Percentiles rank a stretch among this genome's conserved stretches.
These are phyloP conservation scores for Erebia palarica DNA, from an alignment of 2,888 invertebrate genomes.

Conservation along the genomic window DNA sequence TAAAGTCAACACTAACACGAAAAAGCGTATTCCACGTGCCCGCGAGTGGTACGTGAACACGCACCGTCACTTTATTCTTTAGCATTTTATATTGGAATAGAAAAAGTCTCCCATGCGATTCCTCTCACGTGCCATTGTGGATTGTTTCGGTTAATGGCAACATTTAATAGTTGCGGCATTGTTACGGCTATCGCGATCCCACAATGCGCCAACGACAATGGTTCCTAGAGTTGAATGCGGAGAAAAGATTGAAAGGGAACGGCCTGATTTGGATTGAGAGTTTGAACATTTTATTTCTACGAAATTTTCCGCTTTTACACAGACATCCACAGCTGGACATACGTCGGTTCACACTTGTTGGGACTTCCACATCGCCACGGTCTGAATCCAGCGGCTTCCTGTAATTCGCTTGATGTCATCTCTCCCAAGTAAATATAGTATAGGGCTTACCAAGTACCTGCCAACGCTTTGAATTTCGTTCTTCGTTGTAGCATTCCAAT, in stretches of 20 bases:
- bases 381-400: too few relatives aligned
- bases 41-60: too few relatives aligned
- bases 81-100: conserved; percentile 42
- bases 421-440: too few relatives aligned
- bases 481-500: too few relatives aligned
- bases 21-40: too few relatives aligned
- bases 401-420: too few relatives aligned
- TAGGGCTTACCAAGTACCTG: too few relatives aligned
- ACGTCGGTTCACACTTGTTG: too few relatives aligned
- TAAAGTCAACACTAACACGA: too few relatives aligned
- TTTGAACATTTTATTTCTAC: conserved; percentile 22
- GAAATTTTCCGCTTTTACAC: neutral
- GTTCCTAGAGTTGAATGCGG: conserved; percentile 37
- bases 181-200: conserved; percentile 68
- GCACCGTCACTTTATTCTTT: conserved; percentile 36
- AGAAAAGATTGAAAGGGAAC: conserved; percentile 38
- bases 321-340: too few relatives aligned
- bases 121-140: conserved; percentile 77
- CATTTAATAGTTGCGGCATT: conserved; percentile 71
- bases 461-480: too few relatives aligned
- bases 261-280: conserved; percentile 23
- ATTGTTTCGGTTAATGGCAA: conserved; percentile 67
- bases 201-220: conserved; percentile 55
- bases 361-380: too few relatives aligned
- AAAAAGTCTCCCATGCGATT: conserved; percentile 70